Evolutionary conservation across 37 sponge, comb jelly and placozoan species (phyloP).

Genomic region (Mnemiopsis leidyi): DNA sequence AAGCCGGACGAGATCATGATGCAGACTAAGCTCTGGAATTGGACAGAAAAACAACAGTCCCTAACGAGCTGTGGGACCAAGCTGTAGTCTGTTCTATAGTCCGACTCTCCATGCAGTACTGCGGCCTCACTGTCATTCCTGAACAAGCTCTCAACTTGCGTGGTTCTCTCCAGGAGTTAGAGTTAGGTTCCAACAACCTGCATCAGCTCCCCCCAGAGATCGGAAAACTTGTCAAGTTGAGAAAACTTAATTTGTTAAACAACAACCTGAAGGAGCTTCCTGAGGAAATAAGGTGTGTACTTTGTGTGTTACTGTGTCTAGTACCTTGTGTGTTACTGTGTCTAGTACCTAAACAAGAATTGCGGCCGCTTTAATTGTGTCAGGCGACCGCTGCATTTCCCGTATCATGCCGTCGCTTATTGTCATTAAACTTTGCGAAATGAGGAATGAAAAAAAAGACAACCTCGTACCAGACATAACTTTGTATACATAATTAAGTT

Average conservation of each 20-base stretch:
- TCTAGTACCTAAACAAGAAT: no score
- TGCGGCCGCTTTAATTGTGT: no score
- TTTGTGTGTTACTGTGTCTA: background rate
- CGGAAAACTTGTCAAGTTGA: background rate
- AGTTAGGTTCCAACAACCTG: background rate
- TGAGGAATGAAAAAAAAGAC: no score
- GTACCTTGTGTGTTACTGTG: background rate
- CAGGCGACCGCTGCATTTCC: no score
- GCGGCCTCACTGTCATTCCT: background rate
- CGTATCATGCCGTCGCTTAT: no score
- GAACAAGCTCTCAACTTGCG: background rate
- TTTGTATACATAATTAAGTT: no score
- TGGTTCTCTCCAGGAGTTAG: conserved; percentile 34
- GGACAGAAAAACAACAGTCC: background rate
- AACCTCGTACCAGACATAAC: no score
- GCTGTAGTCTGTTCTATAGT: conserved; percentile 46
- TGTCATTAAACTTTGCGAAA: no score
- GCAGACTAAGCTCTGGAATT: conserved; percentile 43
- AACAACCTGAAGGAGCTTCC: conserved; percentile 58
- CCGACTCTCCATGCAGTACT: conserved; percentile 19
- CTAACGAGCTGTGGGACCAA: conserved; percentile 27
- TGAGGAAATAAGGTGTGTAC: conserved; percentile 5
- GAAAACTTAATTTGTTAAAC: conserved; percentile 20
- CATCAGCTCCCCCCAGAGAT: conserved; percentile 17
- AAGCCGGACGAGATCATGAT: conserved; percentile 53